Percentiles rank a stretch among this genome's conserved stretches.
phyloP scores from a whole-genome alignment of 2,888 invertebrate species.

The Cephus pulcher region DNA sequence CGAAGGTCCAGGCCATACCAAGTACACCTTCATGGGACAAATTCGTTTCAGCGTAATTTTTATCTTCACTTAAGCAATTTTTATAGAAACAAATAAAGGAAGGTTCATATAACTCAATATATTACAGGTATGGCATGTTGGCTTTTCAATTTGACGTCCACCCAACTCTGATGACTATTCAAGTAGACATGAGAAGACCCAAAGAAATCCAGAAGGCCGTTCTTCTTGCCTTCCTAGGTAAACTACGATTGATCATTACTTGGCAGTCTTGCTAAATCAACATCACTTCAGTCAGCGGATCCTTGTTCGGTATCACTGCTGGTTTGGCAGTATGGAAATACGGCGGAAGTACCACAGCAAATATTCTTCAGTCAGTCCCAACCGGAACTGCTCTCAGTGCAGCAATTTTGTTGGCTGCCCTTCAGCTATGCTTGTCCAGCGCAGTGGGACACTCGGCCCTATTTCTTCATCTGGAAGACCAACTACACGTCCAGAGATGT shows the following conservation, averaged over 20 bases:
- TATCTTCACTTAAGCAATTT: neutral
- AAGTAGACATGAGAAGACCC: constrained; percentile 90
- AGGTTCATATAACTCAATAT: neutral
- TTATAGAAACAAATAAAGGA: neutral
- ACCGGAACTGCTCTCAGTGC: constrained; percentile 74
- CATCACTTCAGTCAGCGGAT: constrained; percentile 68
- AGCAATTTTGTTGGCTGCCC: constrained; percentile 79
- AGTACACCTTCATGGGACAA: constrained; percentile 64
- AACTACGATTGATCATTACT: constrained; percentile 38
- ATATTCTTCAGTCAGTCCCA: constrained; percentile 77
- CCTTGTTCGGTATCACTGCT: constrained; percentile 75
- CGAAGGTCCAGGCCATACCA: constrained; percentile 56
- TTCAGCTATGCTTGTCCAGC: constrained; percentile 82
- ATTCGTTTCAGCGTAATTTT: constrained; percentile 58
- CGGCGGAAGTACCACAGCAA: constrained; percentile 73
- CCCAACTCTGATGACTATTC: constrained; percentile 87
- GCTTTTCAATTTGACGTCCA: constrained; percentile 81
- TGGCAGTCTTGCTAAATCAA: neutral
- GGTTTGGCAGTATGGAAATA: constrained; percentile 75
- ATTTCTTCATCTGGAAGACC: constrained; percentile 85
- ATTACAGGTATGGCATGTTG: constrained; percentile 63
- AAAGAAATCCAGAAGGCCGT: constrained; percentile 79
- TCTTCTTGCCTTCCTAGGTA: constrained; percentile 77
- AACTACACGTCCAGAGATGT: constrained; percentile 80
- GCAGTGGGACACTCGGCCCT: constrained; percentile 84